phyloP scores from a whole-genome alignment of 2,888 invertebrate genomes.

The Heliconius charithonia region DNA sequence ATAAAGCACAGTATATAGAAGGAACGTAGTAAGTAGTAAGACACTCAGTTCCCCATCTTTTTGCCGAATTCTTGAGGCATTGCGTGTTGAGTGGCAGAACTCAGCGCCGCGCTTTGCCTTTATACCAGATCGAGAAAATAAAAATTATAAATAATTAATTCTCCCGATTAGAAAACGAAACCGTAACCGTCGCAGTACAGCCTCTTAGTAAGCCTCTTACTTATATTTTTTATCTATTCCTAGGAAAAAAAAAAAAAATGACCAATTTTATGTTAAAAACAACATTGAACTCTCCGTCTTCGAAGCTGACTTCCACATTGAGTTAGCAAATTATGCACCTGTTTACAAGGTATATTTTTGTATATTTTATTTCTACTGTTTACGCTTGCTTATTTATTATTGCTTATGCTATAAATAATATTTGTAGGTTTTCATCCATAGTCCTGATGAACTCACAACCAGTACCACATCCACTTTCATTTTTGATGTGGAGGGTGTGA shows the following conservation, averaged over 20 bases:
- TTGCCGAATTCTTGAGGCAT: too few relatives aligned
- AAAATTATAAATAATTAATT: too few relatives aligned
- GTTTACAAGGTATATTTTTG: slow-evolving; percentile 68
- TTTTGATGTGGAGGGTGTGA: slow-evolving; percentile 62
- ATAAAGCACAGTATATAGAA: too few relatives aligned
- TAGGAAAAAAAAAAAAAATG: slow-evolving; percentile 64
- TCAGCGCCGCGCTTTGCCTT: too few relatives aligned
- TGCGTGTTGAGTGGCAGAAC: too few relatives aligned
- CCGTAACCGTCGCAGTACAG: too few relatives aligned
- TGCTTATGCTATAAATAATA: neutral
- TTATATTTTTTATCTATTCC: slow-evolving; percentile 47
- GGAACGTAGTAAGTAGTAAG: too few relatives aligned
- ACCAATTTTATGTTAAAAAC: slow-evolving; percentile 57
- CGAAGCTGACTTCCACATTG: slow-evolving; percentile 71
- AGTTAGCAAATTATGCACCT: slow-evolving; percentile 67
- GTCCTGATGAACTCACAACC: slow-evolving; percentile 70
- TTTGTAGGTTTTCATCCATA: slow-evolving; percentile 71
- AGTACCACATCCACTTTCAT: slow-evolving; percentile 61
- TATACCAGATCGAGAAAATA: too few relatives aligned
- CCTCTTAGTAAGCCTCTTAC: neutral
- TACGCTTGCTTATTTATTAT: too few relatives aligned
- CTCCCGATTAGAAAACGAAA: too few relatives aligned
- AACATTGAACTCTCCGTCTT: slow-evolving; percentile 72
- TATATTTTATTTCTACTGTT: too few relatives aligned
- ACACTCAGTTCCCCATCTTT: too few relatives aligned